phyloP scores from a whole-genome alignment of 1,140 invertebrate species.

The Halesus radiatus region DNA sequence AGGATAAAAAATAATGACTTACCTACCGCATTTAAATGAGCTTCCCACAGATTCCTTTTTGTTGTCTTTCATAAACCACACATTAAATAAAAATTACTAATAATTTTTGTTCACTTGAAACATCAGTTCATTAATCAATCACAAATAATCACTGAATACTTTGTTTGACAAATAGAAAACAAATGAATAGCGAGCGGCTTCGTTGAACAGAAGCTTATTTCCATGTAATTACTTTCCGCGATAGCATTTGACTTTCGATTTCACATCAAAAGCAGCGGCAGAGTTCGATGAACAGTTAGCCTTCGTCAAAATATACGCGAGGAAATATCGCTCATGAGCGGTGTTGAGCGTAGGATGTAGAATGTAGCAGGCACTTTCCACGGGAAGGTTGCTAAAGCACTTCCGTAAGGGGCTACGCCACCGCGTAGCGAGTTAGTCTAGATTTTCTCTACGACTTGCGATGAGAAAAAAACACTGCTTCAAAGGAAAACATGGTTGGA shows the following conservation, averaged over 20 bases:
- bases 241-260: constrained; percentile 31
- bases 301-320: not conserved
- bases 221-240: not conserved
- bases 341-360: not conserved
- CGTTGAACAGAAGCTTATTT: not conserved
- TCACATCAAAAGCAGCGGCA: constrained; percentile 4
- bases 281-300: constrained; percentile 15
- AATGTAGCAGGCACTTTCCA: constrained; percentile 7
- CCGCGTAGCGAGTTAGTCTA: constrained; percentile 23
- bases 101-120: constrained; percentile 28
- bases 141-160: constrained; percentile 22
- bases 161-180: constrained; percentile 5
- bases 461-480: not conserved
- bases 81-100: constrained; percentile 1
- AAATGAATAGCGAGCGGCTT: not conserved
- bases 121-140: constrained; percentile 4
- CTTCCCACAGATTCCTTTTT: constrained; percentile 32
- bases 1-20: constrained; percentile 19
- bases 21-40: constrained; percentile 40
- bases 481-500: constrained; percentile 7
- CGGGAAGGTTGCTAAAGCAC: constrained; percentile 14
- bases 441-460: not conserved
- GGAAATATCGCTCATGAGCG: constrained; percentile 39
- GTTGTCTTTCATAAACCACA: constrained; percentile 26
- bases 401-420: constrained; percentile 10